A percentile compares a stretch with the other conserved stretches of the same genome.
Conservation (phyloP, 1,140 invertebrate genomes). For the Zaprionus ornatus region DNA sequence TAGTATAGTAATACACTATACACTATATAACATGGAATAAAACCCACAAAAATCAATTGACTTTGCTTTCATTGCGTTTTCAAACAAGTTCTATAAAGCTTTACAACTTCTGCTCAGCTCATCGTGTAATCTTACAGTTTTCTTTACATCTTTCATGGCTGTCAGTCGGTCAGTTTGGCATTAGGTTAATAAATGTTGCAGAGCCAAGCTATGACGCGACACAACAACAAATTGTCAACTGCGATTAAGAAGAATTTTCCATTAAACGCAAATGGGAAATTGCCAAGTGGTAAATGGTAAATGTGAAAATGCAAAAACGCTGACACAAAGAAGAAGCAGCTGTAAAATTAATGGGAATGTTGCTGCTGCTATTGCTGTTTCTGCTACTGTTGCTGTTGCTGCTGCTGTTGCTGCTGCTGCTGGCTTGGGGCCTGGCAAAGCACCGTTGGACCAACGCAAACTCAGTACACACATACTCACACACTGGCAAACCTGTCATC, state of each 20-base stretch:
- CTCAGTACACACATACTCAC: neutral
- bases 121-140: neutral
- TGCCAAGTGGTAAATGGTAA: conserved; percentile 23
- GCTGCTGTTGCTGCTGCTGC: conserved; percentile 10
- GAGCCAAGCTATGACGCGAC: conserved; percentile 24
- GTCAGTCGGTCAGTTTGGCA: conserved; percentile 1
- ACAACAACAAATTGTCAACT: conserved; percentile 43
- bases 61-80: neutral
- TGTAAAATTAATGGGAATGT: conserved; percentile 37
- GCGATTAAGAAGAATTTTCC: conserved; percentile 29
- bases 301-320: conserved; percentile 33
- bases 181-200: neutral
- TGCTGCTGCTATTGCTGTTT: conserved; percentile 19
- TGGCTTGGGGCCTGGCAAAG: conserved; percentile 32
- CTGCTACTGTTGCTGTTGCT: conserved; percentile 4
- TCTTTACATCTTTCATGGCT: neutral
- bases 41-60: neutral
- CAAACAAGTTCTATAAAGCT: neutral
- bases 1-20: no score
- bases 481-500: conserved; percentile 33
- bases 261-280: conserved; percentile 24
- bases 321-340: conserved; percentile 42
- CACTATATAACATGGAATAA: neutral
- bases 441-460: conserved; percentile 47
- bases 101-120: neutral